Base-by-base conservation (phyloP, 2,113 vertebrate genomes). In the Lipophrys pholis region DNA sequence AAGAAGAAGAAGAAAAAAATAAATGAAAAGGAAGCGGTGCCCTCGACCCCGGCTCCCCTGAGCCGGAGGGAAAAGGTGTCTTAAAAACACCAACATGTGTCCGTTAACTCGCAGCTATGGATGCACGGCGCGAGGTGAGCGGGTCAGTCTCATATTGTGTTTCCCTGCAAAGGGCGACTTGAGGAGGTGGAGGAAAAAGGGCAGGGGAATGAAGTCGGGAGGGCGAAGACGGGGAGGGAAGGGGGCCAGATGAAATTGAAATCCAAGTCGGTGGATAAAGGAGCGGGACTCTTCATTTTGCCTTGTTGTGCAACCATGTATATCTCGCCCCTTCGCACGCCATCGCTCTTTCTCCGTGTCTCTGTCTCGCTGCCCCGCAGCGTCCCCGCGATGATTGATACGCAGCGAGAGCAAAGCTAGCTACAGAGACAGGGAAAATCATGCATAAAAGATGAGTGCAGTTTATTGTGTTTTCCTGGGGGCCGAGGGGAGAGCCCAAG, bases 391-490 rank as follows among this genome's bases (percentile, higher is more conserved):
- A 91, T 93, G 91, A 94, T 94, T 91, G 93, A 93, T 92, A 90
- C 78, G 58, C 88, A 72, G 62, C 6, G 42, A 90, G 86, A 89
- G 81, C 69, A 49, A 73, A 83, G 82, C 80, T 81, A 81, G 89
- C 87, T 78, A 81, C 70, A 67, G 79, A 87, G 81, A 90, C 80
- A 70, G 60, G 73, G 63, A 63, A 68, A 88, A 82, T 77, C 90
- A 93, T 93, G 87, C 91, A 93, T 93, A 90, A 93, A 93, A 93
- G 88, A 94, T 94, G 90, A 92, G 85, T 41, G 59, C 85, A 88
- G 86, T 92, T 92, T 94, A 93, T 94, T 93, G 90, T 92, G 79
- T 92, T 91, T 89, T 87, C 86, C 80, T 86, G 80, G 80, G 81
- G 88, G 88, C 85, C 78, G 52, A 76, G 65, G 83, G 79, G 74